Evolutionary conservation across 2,113 vertebrate genomes (phyloP), one percentile per base, ranked within the genome.

Genomic region (Barnardius zonarius): DNA sequence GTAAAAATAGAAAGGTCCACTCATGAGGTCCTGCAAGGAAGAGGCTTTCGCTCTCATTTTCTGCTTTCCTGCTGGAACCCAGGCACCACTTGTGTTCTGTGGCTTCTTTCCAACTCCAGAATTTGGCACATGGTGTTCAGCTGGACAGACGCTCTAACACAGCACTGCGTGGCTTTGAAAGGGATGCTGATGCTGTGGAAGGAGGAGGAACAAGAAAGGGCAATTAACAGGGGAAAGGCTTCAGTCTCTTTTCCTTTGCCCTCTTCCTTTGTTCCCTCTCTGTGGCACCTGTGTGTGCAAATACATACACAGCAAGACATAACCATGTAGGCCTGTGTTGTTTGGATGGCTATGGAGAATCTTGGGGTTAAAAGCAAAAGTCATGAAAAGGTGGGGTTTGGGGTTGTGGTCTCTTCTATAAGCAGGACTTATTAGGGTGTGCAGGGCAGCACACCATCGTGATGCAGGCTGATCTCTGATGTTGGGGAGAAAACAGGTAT

Each of bases 1-100:
- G 41, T 86, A 84, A 93, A 95, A 94, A 92, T 86, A 92, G 94
- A 10, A 51, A 28, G 9, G 77, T 16, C 91, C 24, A 5, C 73
- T 78, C 62, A 1, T 8, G 80, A 12, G 86, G 80, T 91, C 5
- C 6, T 93, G 23, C 83, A 37, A 2, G 64, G 94, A 49, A 67
- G 83, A 81, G 80, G 76, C 69, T 72, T 18, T 13, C 88, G 91
- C 89, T 91, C 41, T 72, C 8, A 0, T 68, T 89, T 67, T 85
- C 66, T 78, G 81, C 81, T 76, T 30, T 46, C 86, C 83, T 91
- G 86, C 91, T 39, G 94, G 83, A 86, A 14, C 59, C 46, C 80
- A 24, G 91, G 94, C 88, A 49, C 66, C 67, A 2, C 88, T 82
- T 11, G 5, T 68, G 88, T 33, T 86, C 68, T 24, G 88, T 91